Conservation (phyloP, 2,113 vertebrate species). For the Cebidichthys violaceus region DNA sequence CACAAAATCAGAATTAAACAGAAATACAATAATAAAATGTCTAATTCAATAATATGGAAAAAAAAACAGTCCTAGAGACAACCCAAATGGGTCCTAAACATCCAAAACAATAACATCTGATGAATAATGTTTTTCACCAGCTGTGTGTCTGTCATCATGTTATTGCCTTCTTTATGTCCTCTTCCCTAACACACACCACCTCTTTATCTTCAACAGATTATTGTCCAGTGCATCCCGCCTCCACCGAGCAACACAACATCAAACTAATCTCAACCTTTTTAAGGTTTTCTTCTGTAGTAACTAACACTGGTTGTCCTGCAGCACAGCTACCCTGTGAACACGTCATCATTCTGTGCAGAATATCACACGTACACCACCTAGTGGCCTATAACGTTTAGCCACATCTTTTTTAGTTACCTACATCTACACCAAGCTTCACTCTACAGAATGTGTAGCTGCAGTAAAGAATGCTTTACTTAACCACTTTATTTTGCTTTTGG, state of each 20-base stretch:
- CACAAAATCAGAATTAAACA: neutral
- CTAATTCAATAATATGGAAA: neutral
- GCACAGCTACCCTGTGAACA: neutral
- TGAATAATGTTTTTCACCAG: neutral
- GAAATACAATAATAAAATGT: neutral
- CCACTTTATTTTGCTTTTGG: conserved; percentile 11
- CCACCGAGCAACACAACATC: conserved; percentile 15
- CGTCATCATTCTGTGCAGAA: neutral
- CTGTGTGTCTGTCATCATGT: conserved; percentile 12
- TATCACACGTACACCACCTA: neutral
- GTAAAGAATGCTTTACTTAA: neutral
- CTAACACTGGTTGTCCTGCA: neutral
- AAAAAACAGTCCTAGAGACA: neutral
- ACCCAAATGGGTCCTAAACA: neutral
- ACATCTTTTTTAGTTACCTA: neutral
- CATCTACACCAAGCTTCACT: neutral
- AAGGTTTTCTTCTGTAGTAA: neutral
- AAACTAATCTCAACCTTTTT: conserved; percentile 23
- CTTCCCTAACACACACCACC: neutral
- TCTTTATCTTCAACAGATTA: conserved; percentile 58
- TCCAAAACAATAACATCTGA: too few species aligned
- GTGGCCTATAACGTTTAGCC: neutral
- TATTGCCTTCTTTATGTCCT: neutral
- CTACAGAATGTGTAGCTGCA: neutral
- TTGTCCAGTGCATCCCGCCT: conserved; percentile 48